Conservation (phyloP, 64 coral and sea anemone species). For the Pocillopora verrucosa region DNA sequence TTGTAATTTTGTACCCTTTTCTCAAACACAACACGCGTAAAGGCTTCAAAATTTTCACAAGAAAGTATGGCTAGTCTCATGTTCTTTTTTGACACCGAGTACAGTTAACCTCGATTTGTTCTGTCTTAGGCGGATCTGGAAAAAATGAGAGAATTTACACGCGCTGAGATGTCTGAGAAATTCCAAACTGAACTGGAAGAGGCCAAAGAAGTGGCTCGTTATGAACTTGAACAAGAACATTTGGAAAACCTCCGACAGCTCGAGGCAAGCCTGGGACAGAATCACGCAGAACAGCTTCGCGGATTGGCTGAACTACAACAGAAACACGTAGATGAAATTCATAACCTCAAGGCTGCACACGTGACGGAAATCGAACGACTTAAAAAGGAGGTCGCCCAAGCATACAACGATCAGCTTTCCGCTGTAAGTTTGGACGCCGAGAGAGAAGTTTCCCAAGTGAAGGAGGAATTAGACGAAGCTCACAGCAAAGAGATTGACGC, state of each 20-base stretch:
- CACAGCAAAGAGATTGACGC: constrained; percentile 80
- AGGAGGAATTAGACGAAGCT: constrained; percentile 81
- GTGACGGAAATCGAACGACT: constrained; percentile 33
- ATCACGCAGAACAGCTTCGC: constrained; percentile 78
- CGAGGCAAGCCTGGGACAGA: constrained; percentile 68
- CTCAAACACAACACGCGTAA: no score
- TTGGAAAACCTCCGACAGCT: constrained; percentile 88
- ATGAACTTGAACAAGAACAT: constrained; percentile 93
- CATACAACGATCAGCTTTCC: constrained; percentile 49
- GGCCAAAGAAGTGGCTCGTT: constrained; percentile 87
- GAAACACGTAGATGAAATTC: constrained; percentile 76
- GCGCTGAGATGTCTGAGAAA: constrained; percentile 62
- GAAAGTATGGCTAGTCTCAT: background rate
- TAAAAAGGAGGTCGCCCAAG: constrained; percentile 12
- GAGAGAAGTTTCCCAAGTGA: constrained; percentile 57
- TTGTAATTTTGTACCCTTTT: no score
- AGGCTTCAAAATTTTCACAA: no score
- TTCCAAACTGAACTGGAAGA: constrained; percentile 83
- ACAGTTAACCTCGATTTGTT: background rate
- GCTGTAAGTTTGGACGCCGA: constrained; percentile 48
- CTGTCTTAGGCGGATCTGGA: constrained; percentile 64
- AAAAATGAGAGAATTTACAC: constrained; percentile 53
- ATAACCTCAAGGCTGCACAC: constrained; percentile 46
- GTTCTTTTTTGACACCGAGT: background rate
- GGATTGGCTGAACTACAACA: constrained; percentile 73